Evolutionary conservation across 2,797 vertebrate genomes (phyloP).

Genomic region (Myotis myotis): DNA sequence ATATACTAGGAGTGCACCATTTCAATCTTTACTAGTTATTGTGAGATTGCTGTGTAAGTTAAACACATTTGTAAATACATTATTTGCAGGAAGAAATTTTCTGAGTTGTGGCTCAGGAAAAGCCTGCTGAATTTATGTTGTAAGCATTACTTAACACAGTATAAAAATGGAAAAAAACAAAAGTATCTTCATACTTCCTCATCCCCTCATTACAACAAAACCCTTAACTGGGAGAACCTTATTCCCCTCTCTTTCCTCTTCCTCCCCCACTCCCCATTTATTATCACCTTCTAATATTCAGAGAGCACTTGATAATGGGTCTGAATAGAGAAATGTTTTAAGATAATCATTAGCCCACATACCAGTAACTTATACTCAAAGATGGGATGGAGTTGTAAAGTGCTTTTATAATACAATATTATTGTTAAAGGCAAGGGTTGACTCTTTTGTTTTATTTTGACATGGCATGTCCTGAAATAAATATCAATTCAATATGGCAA

Average conservation of each 20-base stretch:
- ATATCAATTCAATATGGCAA: constrained; percentile 83
- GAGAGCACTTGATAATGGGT: constrained; percentile 71
- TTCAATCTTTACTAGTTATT: constrained; percentile 85
- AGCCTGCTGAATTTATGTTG: constrained; percentile 74
- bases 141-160: constrained; percentile 73
- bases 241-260: constrained; percentile 58
- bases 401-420: constrained; percentile 86
- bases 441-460: constrained; percentile 81
- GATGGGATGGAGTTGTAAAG: constrained; percentile 82
- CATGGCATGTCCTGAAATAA: constrained; percentile 88
- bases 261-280: constrained; percentile 63
- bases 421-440: constrained; percentile 81
- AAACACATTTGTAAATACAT: constrained; percentile 87
- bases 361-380: constrained; percentile 72
- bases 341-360: constrained; percentile 80
- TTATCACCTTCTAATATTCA: constrained; percentile 68
- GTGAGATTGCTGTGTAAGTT: constrained; percentile 87
- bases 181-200: constrained; percentile 76
- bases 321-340: constrained; percentile 75
- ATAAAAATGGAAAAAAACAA: constrained; percentile 72
- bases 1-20: constrained; percentile 83
- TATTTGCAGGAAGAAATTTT: constrained; percentile 82
- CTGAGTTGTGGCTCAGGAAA: constrained; percentile 79
- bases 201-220: constrained; percentile 72
- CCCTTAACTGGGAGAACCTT: constrained; percentile 60